Evolutionary conservation across 1,140 invertebrate genomes (phyloP), one percentile per base, ranked within the genome.

Genomic region (Cyclina sinensis): DNA sequence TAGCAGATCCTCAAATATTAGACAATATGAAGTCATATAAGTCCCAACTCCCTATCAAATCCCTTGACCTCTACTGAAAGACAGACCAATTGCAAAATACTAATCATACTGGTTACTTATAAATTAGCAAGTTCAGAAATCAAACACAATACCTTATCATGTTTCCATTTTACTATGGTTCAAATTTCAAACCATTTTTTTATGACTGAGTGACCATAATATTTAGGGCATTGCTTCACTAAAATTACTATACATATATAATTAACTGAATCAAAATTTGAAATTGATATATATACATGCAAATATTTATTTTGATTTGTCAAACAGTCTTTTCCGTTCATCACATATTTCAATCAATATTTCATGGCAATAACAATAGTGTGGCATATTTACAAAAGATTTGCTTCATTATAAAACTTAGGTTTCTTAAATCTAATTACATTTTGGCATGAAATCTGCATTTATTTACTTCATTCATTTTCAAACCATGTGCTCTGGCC

Each of bases 161-260:
- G 27, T 65, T 24, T 65, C 59, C 27, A 65, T 65, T 65, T 65
- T 65, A 27, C 59, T 65, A 65, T 18, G 59, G 59, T 65, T 65
- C 27, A 65, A 2, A 65, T 65, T 65, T 30, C 59, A 65, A 4
- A 65, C 5, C 16, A 4, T 9, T n/a, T n/a, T 30, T 30, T 30
- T 65, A 35, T 70, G 14, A 70, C 32, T 70, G 65, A 18, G 35
- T 37, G 32, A 70, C 65, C 65, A 70, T 70, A 37, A 35, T 70
- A 39, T 62, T 24, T 27, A 27, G 57, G 24, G n/a, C 51, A 54
- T 54, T 54, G 21, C 21, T 54, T 12, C 12, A 18, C 51, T 18
- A 54, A 18, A 54, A 27, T 27, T 27, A 27, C 57, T 14, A n/a
- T 62, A 62, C 21, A 9, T n/a, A 62, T 62, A 62, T 62, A n/a